Base-by-base conservation (phyloP, 1,140 invertebrate genomes). In the Chrysomallon squamiferum region DNA sequence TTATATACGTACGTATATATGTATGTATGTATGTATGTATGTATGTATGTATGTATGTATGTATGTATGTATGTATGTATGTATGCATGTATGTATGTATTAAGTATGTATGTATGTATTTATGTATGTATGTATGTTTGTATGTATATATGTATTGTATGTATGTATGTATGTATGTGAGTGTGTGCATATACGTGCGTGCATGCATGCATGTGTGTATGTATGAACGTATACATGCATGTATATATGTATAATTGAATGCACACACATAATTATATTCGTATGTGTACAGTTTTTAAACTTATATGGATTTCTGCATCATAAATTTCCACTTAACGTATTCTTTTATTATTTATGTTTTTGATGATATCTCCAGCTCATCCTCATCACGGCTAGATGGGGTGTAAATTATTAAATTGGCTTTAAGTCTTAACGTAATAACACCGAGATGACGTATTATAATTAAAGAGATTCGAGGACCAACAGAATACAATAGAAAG, bases 191-290 rank as follows among this genome's bases (percentile, higher is more conserved):
- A 5, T 29, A 32, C 56, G 25, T 35, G 11, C 29, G 11, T 29
- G 7, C 32, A 58, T 58, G 18, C 56, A n/a, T 13, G 7, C 32
- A 58, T 13, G 7, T 4, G n/a, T 9, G 7, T 6, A 25, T 32
- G 7, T 29, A 27, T 25, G 20, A 6, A 13, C 27, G 20, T 33
- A 25, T 50, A 27, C 20, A 63, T 35, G 54, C 30, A 63, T 32
- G 22, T 27, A 41, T 30, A 63, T 20, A 63, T 20, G 38, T 49
- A 63, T 20, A 63, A 47, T 33, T 20, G 54, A 18, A 56, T 49
- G 6, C 32, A 63, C 32, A 56, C 50, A 56, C 32, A 63, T 38
- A 41, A 25, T 54, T 20, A 56, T 27, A 35, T 30, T 35, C 32
- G 54, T 32, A 41, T 45, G 47, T 29, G 2, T n/a, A n/a, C n/a